Percentiles rank a stretch among this genome's conserved stretches.
These are phyloP conservation scores for Aleiodes alternator DNA, from an alignment of 2,888 invertebrate genomes.

Conservation along the genomic window DNA sequence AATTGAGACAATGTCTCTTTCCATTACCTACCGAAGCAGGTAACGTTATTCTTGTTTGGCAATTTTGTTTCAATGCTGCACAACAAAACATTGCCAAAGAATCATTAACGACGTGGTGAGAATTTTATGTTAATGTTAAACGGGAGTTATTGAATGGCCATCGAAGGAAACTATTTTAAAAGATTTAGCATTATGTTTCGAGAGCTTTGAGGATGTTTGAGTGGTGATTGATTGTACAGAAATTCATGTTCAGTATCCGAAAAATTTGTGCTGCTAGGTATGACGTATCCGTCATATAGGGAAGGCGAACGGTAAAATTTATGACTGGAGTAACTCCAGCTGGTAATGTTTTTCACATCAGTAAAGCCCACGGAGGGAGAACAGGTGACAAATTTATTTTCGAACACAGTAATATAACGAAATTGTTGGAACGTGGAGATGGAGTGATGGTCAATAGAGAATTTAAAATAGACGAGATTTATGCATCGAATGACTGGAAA, in stretches of 20 bases:
- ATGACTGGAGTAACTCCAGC: too few relatives aligned
- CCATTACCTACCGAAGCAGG: too few relatives aligned
- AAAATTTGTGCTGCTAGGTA: constrained; percentile 55
- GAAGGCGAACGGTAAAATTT: constrained; percentile 4
- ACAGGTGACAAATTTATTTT: constrained; percentile 46
- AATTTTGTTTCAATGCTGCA: constrained; percentile 23
- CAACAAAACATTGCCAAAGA: constrained; percentile 22
- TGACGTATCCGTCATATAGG: constrained; percentile 60
- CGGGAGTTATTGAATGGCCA: constrained; percentile 38
- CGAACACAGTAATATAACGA: constrained; percentile 45
- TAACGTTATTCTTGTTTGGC: constrained; percentile 31
- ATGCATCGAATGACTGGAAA: constrained; percentile 23
- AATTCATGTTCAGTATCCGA: constrained; percentile 56
- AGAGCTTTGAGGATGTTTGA: constrained; percentile 54
- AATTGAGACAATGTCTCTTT: too few relatives aligned
- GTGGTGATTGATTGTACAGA: constrained; percentile 63
- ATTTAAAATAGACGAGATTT: constrained; percentile 48
- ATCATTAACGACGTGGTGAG: constrained; percentile 37
- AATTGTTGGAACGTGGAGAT: constrained; percentile 49
- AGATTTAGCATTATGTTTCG: constrained; percentile 60
- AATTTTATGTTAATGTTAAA: constrained; percentile 31
- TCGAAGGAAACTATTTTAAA: constrained; percentile 53
- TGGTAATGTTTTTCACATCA: constrained; percentile 42
- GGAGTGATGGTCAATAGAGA: constrained; percentile 54
- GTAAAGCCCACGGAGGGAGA: constrained; percentile 51